These are phyloP conservation scores for Xiphydria camelus DNA, from an alignment of 2,888 invertebrate species.

Conservation along the genomic window DNA sequence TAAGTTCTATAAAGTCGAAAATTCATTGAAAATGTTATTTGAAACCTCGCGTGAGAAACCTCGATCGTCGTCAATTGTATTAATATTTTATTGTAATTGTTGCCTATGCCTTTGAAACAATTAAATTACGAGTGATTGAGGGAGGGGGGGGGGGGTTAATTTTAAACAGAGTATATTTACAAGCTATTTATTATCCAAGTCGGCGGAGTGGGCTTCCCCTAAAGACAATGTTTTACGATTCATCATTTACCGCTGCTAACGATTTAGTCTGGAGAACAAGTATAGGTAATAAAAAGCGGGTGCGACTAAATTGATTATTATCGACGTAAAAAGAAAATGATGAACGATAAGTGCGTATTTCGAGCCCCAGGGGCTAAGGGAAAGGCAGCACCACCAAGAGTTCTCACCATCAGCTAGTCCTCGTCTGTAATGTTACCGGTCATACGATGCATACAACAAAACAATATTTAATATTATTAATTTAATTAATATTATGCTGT, in stretches of 20 bases:
- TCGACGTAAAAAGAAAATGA: slow-evolving; percentile 29
- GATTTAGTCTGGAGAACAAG: slow-evolving; percentile 13
- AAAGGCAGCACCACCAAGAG: slow-evolving; percentile 48
- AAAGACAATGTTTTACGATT: slow-evolving; percentile 34
- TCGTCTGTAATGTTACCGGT: slow-evolving; percentile 55
- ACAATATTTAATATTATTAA: slow-evolving; percentile 56
- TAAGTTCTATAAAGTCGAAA: no score
- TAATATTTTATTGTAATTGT: slow-evolving; percentile 25
- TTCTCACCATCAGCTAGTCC: slow-evolving; percentile 54
- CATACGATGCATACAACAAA: slow-evolving; percentile 54
- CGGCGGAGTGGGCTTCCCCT: slow-evolving; percentile 46
- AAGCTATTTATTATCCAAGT: slow-evolving; percentile 36
- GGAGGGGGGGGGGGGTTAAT: slow-evolving; percentile 16
- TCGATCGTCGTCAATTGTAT: background rate
- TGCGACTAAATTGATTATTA: slow-evolving; percentile 24
- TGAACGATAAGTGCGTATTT: slow-evolving; percentile 41
- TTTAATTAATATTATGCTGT: slow-evolving; percentile 56
- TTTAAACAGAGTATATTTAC: slow-evolving; percentile 19
- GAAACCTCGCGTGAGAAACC: background rate
- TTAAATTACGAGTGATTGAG: slow-evolving; percentile 19
- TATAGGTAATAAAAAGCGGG: slow-evolving; percentile 13
- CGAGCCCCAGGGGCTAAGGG: slow-evolving; percentile 43
- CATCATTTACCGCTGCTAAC: slow-evolving; percentile 50
- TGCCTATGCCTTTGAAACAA: slow-evolving; percentile 52
- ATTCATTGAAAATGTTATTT: no score